A percentile compares a stretch with the other conserved stretches of the same genome.
Conservation (phyloP, 2,888 invertebrate species). For the Drosophila greeni region DNA sequence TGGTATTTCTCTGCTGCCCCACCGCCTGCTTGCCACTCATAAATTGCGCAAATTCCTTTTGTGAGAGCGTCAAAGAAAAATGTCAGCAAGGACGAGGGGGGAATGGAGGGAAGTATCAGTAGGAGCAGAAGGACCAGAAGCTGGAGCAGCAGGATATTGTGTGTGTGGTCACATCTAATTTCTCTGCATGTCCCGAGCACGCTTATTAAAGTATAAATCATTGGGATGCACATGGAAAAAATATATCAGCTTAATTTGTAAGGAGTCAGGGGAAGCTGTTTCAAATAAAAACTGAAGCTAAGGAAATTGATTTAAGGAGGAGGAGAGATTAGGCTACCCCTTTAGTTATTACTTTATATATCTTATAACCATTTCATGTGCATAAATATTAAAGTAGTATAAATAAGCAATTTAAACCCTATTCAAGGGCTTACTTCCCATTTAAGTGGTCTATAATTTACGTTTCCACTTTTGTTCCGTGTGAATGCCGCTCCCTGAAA, state of each 20-base stretch:
- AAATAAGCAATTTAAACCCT: no score
- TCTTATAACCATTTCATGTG: background rate
- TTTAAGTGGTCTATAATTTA: conserved; percentile 1
- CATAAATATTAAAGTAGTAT: no score
- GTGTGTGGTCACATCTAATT: conserved; percentile 58
- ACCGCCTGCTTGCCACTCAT: conserved; percentile 48
- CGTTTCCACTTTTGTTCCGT: conserved; percentile 4
- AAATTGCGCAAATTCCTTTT: conserved; percentile 71
- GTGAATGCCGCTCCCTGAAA: conserved; percentile 8
- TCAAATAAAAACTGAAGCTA: background rate
- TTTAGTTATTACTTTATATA: no score
- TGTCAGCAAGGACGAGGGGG: conserved; percentile 7
- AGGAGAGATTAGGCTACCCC: background rate
- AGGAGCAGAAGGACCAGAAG: background rate
- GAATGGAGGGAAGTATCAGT: background rate
- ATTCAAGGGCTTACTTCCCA: background rate
- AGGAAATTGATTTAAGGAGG: background rate
- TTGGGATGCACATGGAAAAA: conserved; percentile 27
- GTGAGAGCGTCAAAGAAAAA: conserved; percentile 55
- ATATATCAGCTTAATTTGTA: background rate
- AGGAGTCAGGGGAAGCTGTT: background rate
- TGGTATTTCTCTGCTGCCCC: conserved; percentile 51
- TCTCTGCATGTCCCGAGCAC: conserved; percentile 66
- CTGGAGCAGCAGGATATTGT: conserved; percentile 1
- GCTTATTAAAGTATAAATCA: conserved; percentile 73